Evolutionary conservation across 2,113 vertebrate species (phyloP).

Genomic region (Microtus montanus): DNA sequence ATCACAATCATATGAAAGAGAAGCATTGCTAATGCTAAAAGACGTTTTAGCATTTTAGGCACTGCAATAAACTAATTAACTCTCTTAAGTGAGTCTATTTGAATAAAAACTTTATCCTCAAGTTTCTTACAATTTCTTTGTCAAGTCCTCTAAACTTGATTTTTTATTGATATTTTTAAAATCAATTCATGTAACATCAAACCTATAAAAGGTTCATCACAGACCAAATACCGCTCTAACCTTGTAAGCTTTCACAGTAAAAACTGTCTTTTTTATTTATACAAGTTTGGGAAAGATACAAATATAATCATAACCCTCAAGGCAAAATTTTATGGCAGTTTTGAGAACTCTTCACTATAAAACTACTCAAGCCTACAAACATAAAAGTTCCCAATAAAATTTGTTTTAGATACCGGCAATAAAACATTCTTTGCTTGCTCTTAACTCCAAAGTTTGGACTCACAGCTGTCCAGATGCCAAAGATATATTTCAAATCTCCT

Average conservation of each 20-base stretch:
- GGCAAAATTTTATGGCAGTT: constrained; percentile 89
- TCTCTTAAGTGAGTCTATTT: constrained; percentile 13
- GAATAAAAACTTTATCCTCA: constrained; percentile 47
- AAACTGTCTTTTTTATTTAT: constrained; percentile 90
- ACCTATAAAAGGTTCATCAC: constrained; percentile 88
- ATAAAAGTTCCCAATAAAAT: constrained; percentile 90
- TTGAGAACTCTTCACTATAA: constrained; percentile 88
- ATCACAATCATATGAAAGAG: neutral
- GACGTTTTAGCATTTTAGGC: neutral
- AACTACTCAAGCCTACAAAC: constrained; percentile 85
- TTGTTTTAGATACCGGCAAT: constrained; percentile 84
- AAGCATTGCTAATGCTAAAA: constrained; percentile 49
- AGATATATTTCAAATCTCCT: constrained; percentile 39
- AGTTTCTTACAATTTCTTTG: constrained; percentile 77
- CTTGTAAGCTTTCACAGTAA: constrained; percentile 89
- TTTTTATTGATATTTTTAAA: constrained; percentile 86
- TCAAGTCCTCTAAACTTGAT: constrained; percentile 81
- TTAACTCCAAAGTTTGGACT: constrained; percentile 70
- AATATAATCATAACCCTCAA: constrained; percentile 89
- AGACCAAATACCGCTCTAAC: constrained; percentile 87
- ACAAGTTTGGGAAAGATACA: constrained; percentile 88
- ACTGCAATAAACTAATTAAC: constrained; percentile 67
- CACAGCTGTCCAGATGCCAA: constrained; percentile 73
- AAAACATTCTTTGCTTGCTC: constrained; percentile 80
- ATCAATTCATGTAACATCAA: constrained; percentile 85